Evolutionary conservation across 2,797 vertebrate genomes (phyloP), one percentile per base, ranked within the genome.

Genomic region (Acanthis flammea): DNA sequence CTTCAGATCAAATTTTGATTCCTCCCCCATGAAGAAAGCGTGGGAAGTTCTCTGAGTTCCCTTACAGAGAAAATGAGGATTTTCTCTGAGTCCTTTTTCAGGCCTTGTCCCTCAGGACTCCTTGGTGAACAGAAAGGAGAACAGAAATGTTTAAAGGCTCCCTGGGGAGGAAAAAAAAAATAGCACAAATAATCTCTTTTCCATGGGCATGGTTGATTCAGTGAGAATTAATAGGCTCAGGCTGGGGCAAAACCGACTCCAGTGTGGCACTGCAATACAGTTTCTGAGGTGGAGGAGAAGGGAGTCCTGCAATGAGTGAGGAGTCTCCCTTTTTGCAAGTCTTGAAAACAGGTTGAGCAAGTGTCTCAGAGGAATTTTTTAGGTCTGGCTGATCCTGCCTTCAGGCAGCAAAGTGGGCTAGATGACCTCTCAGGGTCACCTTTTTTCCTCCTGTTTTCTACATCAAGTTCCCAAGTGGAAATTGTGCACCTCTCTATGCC

Each of bases 361-460:
- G 84, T 96, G 91, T 85, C 67, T 95, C 60, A 79, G 37, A 82
- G 85, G 81, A 95, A 92, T 96, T 89, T 85, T 88, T 96, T 37
- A 79, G 74, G 86, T 82, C 77, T 93, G 92, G 60, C 63, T 91
- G 89, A 92, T 89, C 74, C 83, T 95, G 86, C 91, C 94, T 95
- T 39, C 22, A 4, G 92, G 88, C 88, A 71, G 65, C 53, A 66
- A 6, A 71, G n/a, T 61, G 55, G 74, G 57, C n/a, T 82, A 9
- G 14, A 11, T 94, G 79, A 77, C 85, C 68, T 94, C 75, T 53
- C 28, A 39, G 72, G 67, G 67, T 87, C 86, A 45, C 22, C 45
- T 71, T 58, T 81, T 80, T 73, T 62, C 15, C 24, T 41, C 3
- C 33, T 66, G 14, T 76, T 88, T 70, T 63, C 17, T 66, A 67